These are phyloP conservation scores for Lophotriccus pileatus DNA, from an alignment of 2,797 vertebrate genomes.

Conservation along the genomic window DNA sequence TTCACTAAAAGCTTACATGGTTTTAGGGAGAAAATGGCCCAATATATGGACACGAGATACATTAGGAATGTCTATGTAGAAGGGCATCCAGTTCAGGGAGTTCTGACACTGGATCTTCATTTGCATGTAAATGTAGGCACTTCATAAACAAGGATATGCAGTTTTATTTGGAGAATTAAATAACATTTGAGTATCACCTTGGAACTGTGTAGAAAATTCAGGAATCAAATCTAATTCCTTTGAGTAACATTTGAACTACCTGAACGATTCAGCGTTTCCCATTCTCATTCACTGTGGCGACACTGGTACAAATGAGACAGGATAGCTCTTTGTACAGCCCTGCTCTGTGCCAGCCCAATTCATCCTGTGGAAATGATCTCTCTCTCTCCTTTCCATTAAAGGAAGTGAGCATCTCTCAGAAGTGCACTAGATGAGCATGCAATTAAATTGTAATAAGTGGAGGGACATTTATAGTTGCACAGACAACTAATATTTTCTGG, in stretches of 20 bases:
- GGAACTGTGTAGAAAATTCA: background rate
- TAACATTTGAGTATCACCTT: background rate
- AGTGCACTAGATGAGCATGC: background rate
- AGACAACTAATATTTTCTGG: background rate
- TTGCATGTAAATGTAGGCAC: background rate
- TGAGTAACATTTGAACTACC: background rate
- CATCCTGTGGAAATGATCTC: background rate
- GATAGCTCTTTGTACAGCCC: background rate
- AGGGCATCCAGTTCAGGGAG: background rate
- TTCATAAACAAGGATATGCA: background rate
- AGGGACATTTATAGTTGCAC: background rate
- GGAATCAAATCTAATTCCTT: background rate
- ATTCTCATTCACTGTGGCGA: background rate
- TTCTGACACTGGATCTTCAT: background rate
- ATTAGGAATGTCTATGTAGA: rapidly evolving
- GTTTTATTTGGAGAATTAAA: background rate
- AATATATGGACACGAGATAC: background rate
- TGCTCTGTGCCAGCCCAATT: background rate
- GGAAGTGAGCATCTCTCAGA: background rate
- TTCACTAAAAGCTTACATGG: background rate
- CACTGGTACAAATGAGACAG: background rate
- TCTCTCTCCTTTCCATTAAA: background rate
- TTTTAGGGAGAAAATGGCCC: background rate
- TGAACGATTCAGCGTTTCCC: background rate
- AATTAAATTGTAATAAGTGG: background rate